A percentile compares a stretch with the other conserved stretches of the same genome.
Conservation (phyloP, 2,113 vertebrate species). For the Cynopterus brachyotis region DNA sequence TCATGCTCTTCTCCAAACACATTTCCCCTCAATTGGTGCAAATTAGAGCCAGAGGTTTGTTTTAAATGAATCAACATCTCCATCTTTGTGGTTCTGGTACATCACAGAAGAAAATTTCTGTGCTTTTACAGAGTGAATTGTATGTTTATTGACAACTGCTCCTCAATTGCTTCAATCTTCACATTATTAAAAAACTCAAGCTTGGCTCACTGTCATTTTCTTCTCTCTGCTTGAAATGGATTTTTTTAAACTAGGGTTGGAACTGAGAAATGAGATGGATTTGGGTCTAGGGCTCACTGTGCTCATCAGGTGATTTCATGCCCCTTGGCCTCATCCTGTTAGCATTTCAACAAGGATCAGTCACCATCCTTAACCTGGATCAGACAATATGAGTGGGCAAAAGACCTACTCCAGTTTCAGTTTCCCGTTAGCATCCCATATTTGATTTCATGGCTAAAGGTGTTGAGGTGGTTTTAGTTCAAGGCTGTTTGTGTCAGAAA, state of each 20-base stretch:
- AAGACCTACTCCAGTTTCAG: not conserved
- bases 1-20: not conserved
- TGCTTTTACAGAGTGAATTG: conserved; percentile 43
- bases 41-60: not conserved
- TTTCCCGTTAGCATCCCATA: accelerated
- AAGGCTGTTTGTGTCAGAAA: conserved; percentile 20
- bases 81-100: not conserved
- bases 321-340: conserved; percentile 56
- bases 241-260: not conserved
- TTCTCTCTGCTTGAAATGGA: conserved; percentile 6
- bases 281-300: not conserved
- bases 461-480: conserved; percentile 5
- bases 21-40: not conserved
- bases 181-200: conserved; percentile 62
- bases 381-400: not conserved
- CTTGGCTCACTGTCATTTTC: conserved; percentile 36
- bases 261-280: conserved; percentile 14
- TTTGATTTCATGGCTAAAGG: not conserved
- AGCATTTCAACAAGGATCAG: conserved; percentile 33
- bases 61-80: conserved; percentile 54
- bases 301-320: conserved; percentile 3
- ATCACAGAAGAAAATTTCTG: conserved; percentile 31
- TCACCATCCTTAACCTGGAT: not conserved
- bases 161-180: conserved; percentile 64
- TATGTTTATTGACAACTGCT: conserved; percentile 48